Evolutionary conservation across 2,797 vertebrate species (phyloP).

Genomic region (Chelon labrosus): DNA sequence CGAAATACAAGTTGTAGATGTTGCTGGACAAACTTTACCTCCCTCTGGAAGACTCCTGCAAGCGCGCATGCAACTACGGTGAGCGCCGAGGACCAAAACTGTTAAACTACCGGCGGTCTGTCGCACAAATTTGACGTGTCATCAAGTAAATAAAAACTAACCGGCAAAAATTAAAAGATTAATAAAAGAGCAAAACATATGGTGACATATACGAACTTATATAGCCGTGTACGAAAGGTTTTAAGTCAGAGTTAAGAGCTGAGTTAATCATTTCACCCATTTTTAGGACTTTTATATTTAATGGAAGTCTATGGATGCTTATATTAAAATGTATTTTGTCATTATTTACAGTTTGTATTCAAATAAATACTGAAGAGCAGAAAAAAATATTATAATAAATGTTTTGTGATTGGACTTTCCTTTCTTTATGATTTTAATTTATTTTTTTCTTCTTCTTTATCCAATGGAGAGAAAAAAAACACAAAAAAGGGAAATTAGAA

Average conservation of each 20-base stretch:
- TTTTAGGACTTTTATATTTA: neutral
- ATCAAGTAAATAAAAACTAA: rapidly evolving
- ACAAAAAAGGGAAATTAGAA: too few species aligned
- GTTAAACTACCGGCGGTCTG: rapidly evolving
- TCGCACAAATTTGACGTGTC: too few species aligned
- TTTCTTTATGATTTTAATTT: neutral
- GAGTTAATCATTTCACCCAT: neutral
- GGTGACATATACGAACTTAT: neutral
- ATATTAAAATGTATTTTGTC: too few species aligned
- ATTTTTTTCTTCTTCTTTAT: neutral
- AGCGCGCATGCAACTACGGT: conserved; percentile 51
- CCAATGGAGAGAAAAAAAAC: too few species aligned
- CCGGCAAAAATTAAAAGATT: too few species aligned
- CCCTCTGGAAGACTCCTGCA: neutral
- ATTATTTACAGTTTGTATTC: too few species aligned
- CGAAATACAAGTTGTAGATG: neutral
- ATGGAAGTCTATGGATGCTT: too few species aligned
- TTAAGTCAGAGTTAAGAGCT: neutral
- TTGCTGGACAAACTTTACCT: conserved; percentile 60
- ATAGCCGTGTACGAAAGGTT: neutral
- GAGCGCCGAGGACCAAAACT: conserved; percentile 33
- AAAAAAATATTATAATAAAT: too few species aligned
- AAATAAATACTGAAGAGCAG: too few species aligned
- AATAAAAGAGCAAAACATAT: neutral
- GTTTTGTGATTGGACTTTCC: too few species aligned